phyloP scores from a whole-genome alignment of 2,113 vertebrate species.

The Muntiacus reevesi region DNA sequence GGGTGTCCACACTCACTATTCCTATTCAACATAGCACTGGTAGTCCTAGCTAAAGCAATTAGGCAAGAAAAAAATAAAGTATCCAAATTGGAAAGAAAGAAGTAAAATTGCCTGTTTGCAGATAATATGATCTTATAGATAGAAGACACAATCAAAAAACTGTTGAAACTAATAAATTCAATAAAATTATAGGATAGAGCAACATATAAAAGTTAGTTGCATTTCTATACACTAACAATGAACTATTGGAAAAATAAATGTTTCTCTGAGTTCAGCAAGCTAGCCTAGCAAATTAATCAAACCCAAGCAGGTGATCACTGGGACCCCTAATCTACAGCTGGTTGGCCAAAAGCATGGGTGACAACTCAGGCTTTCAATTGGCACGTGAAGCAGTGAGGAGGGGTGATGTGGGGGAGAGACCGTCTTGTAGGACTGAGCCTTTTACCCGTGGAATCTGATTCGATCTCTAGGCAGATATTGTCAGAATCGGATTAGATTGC shows the following conservation, averaged over 20 bases:
- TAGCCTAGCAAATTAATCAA: background rate
- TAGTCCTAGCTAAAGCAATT: background rate
- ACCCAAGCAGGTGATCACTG: background rate
- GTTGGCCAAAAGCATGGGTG: background rate
- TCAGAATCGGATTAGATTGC: background rate
- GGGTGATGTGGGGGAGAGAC: background rate
- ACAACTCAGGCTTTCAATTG: background rate
- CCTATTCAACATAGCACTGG: background rate
- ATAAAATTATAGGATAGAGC: background rate
- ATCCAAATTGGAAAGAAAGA: background rate
- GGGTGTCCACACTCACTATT: background rate
- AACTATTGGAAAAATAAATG: background rate
- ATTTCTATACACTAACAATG: background rate
- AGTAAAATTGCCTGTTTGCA: background rate
- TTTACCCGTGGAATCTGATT: background rate
- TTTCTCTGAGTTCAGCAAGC: background rate
- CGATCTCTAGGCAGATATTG: background rate
- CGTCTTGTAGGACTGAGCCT: background rate
- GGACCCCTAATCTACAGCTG: background rate
- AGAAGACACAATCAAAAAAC: background rate
- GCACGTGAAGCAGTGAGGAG: background rate
- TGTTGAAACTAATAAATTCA: background rate
- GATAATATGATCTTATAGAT: background rate
- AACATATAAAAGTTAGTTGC: background rate
- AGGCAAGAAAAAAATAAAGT: background rate